Conservation (phyloP, 2,888 invertebrate genomes). For the Cyclophora albipunctata region DNA sequence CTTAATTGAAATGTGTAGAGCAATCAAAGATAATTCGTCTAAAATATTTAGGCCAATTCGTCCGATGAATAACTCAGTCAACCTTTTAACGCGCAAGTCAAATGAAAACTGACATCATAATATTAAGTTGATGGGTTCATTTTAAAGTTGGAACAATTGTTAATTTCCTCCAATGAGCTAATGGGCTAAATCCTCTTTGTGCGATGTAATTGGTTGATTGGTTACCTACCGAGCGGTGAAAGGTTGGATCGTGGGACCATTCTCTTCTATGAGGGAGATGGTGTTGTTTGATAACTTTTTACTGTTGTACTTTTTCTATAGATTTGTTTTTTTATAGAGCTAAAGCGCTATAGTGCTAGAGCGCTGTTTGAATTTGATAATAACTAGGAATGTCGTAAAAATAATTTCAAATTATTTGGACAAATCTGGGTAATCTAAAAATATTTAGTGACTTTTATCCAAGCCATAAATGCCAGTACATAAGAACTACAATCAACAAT, state of each 20-base stretch:
- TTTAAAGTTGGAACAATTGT: constrained; percentile 68
- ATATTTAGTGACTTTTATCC: too few relatives aligned
- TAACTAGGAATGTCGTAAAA: too few relatives aligned
- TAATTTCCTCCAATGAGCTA: constrained; percentile 73
- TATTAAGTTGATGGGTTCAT: constrained; percentile 67
- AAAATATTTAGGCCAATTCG: constrained; percentile 25
- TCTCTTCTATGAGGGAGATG: too few relatives aligned
- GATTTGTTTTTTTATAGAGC: too few relatives aligned
- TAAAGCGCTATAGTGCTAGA: too few relatives aligned
- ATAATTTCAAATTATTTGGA: too few relatives aligned
- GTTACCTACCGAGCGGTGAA: constrained; percentile 15
- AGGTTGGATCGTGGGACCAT: not conserved
- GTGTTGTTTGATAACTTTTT: too few relatives aligned
- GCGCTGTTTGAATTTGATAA: too few relatives aligned
- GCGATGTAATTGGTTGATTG: constrained; percentile 67
- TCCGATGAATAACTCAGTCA: constrained; percentile 50
- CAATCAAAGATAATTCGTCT: constrained; percentile 24
- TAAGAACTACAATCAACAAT: too few relatives aligned
- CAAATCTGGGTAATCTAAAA: too few relatives aligned
- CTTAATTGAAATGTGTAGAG: not conserved
- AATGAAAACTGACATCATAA: constrained; percentile 65
- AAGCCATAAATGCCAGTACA: too few relatives aligned
- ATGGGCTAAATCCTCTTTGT: constrained; percentile 69
- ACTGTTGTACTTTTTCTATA: too few relatives aligned
- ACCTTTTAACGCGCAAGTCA: constrained; percentile 18